phyloP scores from a whole-genome alignment of 1,140 invertebrate species.

The Hyles vespertilio region DNA sequence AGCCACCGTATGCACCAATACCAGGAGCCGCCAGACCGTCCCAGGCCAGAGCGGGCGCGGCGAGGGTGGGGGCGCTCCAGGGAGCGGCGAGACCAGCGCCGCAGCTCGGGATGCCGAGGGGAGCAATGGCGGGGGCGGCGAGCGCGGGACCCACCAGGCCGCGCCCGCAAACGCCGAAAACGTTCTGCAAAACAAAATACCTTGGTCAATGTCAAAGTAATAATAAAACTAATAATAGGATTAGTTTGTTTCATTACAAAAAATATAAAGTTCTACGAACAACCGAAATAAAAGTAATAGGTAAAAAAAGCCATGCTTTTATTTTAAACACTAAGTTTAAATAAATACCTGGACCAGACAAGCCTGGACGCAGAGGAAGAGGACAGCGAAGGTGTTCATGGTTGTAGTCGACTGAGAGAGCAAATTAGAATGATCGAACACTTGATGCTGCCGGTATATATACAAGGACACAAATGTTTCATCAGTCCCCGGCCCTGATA shows the following conservation, averaged over 20 bases:
- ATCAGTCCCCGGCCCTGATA: too few species aligned
- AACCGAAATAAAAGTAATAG: background rate
- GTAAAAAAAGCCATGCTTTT: background rate
- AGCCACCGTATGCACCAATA: background rate
- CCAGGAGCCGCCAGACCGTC: too few species aligned
- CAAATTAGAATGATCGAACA: too few species aligned
- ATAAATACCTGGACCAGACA: constrained; percentile 16
- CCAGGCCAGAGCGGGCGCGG: too few species aligned
- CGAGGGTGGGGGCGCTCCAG: too few species aligned
- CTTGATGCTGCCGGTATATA: too few species aligned
- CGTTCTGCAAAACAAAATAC: background rate
- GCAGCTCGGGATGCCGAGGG: constrained; percentile 6
- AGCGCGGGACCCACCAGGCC: background rate
- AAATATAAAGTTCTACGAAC: background rate
- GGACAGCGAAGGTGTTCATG: constrained; percentile 19
- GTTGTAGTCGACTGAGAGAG: background rate
- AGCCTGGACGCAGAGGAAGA: constrained; percentile 19
- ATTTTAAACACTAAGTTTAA: background rate
- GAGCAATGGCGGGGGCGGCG: background rate
- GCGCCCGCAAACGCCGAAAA: background rate
- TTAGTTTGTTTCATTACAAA: background rate
- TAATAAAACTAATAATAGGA: background rate
- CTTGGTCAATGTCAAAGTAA: background rate
- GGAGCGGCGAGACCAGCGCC: too few species aligned
- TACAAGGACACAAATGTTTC: too few species aligned